Percentiles rank a stretch among this genome's conserved stretches.
These are phyloP conservation scores for Cynopterus sphinx DNA, from an alignment of 2,797 vertebrate genomes.

Conservation along the genomic window DNA sequence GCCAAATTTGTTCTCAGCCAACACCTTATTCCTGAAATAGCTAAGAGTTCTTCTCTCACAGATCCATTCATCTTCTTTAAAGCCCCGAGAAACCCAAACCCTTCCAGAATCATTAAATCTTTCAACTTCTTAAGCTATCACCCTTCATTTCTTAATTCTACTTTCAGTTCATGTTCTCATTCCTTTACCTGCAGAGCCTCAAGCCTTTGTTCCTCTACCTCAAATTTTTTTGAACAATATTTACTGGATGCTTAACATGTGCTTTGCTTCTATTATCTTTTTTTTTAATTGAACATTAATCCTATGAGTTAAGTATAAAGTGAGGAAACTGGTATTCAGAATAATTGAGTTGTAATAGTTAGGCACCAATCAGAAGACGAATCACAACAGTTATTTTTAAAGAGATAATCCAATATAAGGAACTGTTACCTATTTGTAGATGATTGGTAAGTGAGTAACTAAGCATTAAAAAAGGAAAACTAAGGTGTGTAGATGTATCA, in stretches of 20 bases:
- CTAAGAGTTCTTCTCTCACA: not conserved
- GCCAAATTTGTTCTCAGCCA: not conserved
- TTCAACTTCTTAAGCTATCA: not conserved
- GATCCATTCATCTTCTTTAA: not conserved
- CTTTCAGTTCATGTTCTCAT: not conserved
- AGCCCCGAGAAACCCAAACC: not conserved
- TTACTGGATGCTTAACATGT: not conserved
- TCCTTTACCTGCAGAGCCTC: not conserved
- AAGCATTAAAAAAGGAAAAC: not conserved
- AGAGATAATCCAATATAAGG: not conserved
- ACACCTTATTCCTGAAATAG: not conserved
- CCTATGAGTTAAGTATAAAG: not conserved
- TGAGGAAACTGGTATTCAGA: not conserved
- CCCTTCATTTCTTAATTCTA: not conserved
- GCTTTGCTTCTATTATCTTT: not conserved
- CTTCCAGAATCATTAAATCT: not conserved
- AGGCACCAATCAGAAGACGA: not conserved
- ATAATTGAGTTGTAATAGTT: not conserved
- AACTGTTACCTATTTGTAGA: not conserved
- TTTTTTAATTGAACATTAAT: not conserved
- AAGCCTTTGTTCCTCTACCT: not conserved
- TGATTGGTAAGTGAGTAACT: not conserved
- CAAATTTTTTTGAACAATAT: not conserved
- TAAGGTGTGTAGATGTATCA: not conserved
- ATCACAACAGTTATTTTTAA: not conserved